A percentile compares a stretch with the other conserved stretches of the same genome.
phyloP scores from a whole-genome alignment of 2,113 vertebrate species.

The Macaca nemestrina region DNA sequence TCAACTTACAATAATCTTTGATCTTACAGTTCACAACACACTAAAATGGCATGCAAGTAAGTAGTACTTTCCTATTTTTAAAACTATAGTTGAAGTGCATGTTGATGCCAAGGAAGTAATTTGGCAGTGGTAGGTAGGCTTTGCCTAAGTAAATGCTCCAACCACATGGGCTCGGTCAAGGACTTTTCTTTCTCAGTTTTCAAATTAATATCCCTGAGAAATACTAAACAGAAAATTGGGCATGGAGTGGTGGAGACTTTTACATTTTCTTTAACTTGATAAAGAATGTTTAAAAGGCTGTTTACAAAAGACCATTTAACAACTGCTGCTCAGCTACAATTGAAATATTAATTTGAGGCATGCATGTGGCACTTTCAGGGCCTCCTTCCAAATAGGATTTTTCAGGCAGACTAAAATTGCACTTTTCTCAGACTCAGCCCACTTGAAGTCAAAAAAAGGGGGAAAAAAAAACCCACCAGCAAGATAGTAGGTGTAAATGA shows the following conservation, averaged over 20 bases:
- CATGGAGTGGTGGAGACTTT: neutral
- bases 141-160: accelerated
- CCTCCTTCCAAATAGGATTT: neutral
- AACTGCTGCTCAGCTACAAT: neutral
- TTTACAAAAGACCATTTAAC: neutral
- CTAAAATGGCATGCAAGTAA: neutral
- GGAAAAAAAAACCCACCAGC: neutral
- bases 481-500: slow-evolving; percentile 63
- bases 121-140: accelerated
- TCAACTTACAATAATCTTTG: neutral
- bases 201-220: neutral
- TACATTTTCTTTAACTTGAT: neutral
- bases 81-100: neutral
- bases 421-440: neutral
- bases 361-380: neutral
- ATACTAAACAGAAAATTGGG: neutral
- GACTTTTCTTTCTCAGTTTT: neutral
- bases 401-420: slow-evolving; percentile 36
- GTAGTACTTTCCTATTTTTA: neutral
- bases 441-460: neutral
- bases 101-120: neutral
- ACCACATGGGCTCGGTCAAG: neutral
- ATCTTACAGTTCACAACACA: neutral
- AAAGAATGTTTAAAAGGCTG: slow-evolving; percentile 1
- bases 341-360: neutral